Percentiles rank a stretch among this genome's conserved stretches.
Conservation (phyloP, 2,113 vertebrate species). For the Pollimyrus isidori region DNA sequence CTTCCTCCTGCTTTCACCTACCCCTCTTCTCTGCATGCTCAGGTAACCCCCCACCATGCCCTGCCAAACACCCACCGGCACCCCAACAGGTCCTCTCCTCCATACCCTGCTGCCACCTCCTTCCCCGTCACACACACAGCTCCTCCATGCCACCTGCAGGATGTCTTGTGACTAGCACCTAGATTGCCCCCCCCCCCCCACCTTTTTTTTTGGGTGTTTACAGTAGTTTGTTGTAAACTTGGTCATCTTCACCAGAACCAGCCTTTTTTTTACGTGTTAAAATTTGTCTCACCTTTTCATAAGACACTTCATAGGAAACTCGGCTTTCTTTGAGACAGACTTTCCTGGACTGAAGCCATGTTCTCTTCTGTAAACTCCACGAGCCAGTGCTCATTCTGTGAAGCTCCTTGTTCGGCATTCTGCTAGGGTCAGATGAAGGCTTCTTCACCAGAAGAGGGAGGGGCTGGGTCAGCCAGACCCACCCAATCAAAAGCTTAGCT, state of each 20-base stretch:
- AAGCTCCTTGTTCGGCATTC: not conserved
- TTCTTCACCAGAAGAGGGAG: not conserved
- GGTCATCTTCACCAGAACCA: not conserved
- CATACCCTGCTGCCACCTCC: not conserved
- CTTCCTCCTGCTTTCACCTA: slow-evolving; percentile 96
- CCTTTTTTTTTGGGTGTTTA: not conserved
- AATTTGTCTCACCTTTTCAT: not conserved
- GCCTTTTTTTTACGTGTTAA: not conserved
- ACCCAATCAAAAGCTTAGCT: not conserved
- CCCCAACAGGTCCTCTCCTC: not conserved
- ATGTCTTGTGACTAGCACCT: not conserved
- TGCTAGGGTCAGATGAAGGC: not conserved
- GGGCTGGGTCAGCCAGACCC: not conserved
- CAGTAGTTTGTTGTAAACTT: not conserved
- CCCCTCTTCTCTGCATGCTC: slow-evolving; percentile 92
- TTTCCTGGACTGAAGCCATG: not conserved
- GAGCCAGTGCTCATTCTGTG: not conserved
- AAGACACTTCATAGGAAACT: not conserved
- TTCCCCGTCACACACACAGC: not conserved
- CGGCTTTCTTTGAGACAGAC: not conserved
- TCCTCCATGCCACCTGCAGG: not conserved
- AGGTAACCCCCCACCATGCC: slow-evolving; percentile 73
- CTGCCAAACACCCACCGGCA: slow-evolving; percentile 37
- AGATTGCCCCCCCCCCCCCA: no score
- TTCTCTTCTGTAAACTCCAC: not conserved